Conservation (phyloP, 1,140 invertebrate genomes). For the Ctenoplectra terminalis region DNA sequence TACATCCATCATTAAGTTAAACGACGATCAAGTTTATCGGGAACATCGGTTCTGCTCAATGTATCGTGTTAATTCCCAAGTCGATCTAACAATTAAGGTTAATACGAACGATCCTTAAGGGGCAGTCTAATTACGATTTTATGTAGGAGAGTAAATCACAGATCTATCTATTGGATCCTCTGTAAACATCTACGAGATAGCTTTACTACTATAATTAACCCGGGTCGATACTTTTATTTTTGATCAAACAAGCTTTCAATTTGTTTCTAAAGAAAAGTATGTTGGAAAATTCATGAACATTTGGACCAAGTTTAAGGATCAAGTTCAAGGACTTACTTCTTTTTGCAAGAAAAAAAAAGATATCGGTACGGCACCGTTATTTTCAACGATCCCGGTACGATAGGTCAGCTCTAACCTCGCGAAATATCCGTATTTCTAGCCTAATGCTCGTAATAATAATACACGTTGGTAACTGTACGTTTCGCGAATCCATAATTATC, state of each 20-base stretch:
- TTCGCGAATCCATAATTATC: slow-evolving; percentile 56
- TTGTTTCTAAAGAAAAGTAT: too few relatives aligned
- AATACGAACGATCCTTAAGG: neutral
- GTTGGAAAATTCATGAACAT: too few relatives aligned
- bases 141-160: too few relatives aligned
- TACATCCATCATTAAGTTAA: slow-evolving; percentile 34
- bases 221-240: too few relatives aligned
- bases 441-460: slow-evolving; percentile 32
- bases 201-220: too few relatives aligned
- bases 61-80: too few relatives aligned
- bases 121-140: neutral
- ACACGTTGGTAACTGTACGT: slow-evolving; percentile 31
- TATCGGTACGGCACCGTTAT: slow-evolving; percentile 22
- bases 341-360: neutral
- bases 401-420: neutral
- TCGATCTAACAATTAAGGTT: neutral
- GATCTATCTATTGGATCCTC: too few relatives aligned
- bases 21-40: neutral
- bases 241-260: too few relatives aligned
- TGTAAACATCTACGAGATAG: too few relatives aligned
- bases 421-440: slow-evolving; percentile 10
- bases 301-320: too few relatives aligned
- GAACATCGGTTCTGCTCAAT: too few relatives aligned
- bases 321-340: neutral
- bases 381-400: slow-evolving; percentile 13